Percentiles rank a stretch among this genome's conserved stretches.
phyloP scores from a whole-genome alignment of 2,888 invertebrate species.

The Lucinisca nassula region DNA sequence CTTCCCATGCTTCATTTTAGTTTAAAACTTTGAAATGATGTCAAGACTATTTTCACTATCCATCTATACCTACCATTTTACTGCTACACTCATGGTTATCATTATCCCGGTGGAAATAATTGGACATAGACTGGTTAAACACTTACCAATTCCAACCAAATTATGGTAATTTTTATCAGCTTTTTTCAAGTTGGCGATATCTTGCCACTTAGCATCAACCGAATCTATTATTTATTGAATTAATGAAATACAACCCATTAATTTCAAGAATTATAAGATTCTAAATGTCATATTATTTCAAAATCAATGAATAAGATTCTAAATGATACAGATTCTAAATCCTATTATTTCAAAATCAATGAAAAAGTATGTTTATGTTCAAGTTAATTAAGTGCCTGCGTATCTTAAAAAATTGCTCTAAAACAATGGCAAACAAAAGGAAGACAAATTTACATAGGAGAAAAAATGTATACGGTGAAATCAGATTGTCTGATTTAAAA shows the following conservation, averaged over 20 bases:
- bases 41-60: too few relatives aligned
- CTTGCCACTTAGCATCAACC: slow-evolving; percentile 82
- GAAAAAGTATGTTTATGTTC: too few relatives aligned
- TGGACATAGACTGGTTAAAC: slow-evolving; percentile 69
- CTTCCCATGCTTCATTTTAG: too few relatives aligned
- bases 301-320: too few relatives aligned
- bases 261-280: slow-evolving; percentile 64
- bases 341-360: too few relatives aligned
- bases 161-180: slow-evolving; percentile 65
- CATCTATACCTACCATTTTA: background rate
- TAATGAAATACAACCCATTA: slow-evolving; percentile 85
- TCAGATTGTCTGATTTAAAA: too few relatives aligned
- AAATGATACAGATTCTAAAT: too few relatives aligned
- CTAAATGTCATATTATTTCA: too few relatives aligned
- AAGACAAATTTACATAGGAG: background rate
- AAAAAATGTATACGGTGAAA: too few relatives aligned
- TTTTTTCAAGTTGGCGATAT: slow-evolving; percentile 78
- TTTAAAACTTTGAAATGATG: too few relatives aligned
- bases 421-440: background rate
- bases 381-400: too few relatives aligned
- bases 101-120: background rate
- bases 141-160: slow-evolving; percentile 76
- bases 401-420: too few relatives aligned
- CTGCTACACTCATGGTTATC: background rate
- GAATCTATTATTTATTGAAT: slow-evolving; percentile 85